Evolutionary conservation across 2,888 invertebrate species (phyloP), one percentile per base, ranked within the genome.

Genomic region (Epistrophe grossulariae): DNA sequence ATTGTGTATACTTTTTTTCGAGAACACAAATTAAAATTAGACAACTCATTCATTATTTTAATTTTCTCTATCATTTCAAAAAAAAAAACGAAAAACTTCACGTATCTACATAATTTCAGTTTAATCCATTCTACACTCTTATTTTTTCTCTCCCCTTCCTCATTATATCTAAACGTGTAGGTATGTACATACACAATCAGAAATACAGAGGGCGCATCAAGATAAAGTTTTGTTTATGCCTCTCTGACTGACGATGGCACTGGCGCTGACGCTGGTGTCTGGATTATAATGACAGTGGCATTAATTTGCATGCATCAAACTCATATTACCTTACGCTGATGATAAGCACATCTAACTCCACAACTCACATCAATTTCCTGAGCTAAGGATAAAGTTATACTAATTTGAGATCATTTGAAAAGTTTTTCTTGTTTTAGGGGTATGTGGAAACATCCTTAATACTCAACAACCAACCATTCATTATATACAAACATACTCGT

Each of bases 361-460:
- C 15, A 13, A 52, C 71, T 50, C 24, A 17, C 57, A 57, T 19
- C 11, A 31, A 28, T 45, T 43, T 19, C 40, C 40, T 4, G 24
- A 62, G 55, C 40, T 45, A 62, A 57, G 70, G 76, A 57, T 73
- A 84, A 85, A 85, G 81, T 81, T 85, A 70, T 70, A 73, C 84
- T 81, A 85, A 85, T 85, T 85, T 78, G 48, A 64, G 85, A 85
- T 78, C 81, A 85, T 85, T 85, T 81, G 85, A 85, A 85, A 85
- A 85, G 85, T 85, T 85, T 85, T 78, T 85, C 76, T 74, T 85
- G 81, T 85, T 78, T 80, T 59, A 48, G 66, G 66, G 45, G 60
- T 15, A 68, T 40, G n/a, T n/a, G n/a, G 50, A 78, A 83, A 43
- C 68, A 70, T 70, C 52, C 68, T 40, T 50, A 48, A 68, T 31